Evolutionary conservation across 1,140 invertebrate genomes (phyloP), one percentile per base, ranked within the genome.

Genomic region (Druon quercuslanigerum): DNA sequence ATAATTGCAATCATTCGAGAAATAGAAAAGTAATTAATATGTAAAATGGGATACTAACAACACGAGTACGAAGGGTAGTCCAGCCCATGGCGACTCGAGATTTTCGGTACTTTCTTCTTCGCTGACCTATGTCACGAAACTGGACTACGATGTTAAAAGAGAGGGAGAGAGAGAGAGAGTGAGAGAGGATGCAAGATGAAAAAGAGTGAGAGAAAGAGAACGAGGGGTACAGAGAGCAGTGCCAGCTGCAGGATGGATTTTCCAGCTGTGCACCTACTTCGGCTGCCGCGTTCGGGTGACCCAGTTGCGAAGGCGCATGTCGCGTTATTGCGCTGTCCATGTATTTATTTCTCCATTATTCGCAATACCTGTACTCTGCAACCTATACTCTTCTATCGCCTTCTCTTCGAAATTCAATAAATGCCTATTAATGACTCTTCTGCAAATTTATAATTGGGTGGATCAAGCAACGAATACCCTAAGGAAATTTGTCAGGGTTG

Each of bases 51-150:
- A 80, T 90, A 91, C 90, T 91, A 87, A 92, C 90, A 66, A 91
- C 87, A 79, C 89, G 87, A 73, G 87, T 88, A 71, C 90, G 89
- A 71, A 92, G 82, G 70, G 86, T 90, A 57, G 91, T 91, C 90
- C 91, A 91, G 75, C 90, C 91, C 90, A 92, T 92, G 77, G n/a
- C 80, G 79, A 75, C 40, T 56, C 40, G 54, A 60, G 75, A 66
- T 76, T 83, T 79, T 78, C 86, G 79, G 66, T 46, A 76, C 74
- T 82, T 74, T 83, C 82, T 84, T 84, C 83, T 87, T 74, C 78
- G 82, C 83, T 89, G 88, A 89, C 87, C 88, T 88, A 88, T 85
- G 84, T 81, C 82, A 82, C 76, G 83, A 77, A 77, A 88, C 87
- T 85, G 85, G 82, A 78, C 76, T 76, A 71, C 51, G 72, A 66